These are phyloP conservation scores for Erebia aethiops DNA, from an alignment of 2,888 invertebrate species.

Conservation along the genomic window DNA sequence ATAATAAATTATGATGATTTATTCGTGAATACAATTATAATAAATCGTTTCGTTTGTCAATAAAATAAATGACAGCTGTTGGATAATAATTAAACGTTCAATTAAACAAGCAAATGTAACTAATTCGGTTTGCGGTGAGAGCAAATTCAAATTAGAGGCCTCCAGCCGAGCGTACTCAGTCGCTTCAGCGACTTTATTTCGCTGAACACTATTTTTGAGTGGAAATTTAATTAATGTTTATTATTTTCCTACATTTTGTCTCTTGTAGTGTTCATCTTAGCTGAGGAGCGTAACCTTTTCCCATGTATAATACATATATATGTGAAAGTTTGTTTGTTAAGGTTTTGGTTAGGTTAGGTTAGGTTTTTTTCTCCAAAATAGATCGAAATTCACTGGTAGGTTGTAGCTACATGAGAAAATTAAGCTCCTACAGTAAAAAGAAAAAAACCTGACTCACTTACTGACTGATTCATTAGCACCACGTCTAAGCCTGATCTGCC, in stretches of 20 bases:
- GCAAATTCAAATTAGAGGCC: constrained; percentile 43
- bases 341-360: too few species aligned
- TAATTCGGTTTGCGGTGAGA: constrained; percentile 40
- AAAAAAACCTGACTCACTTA: too few species aligned
- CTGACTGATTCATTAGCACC: too few species aligned
- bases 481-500: too few species aligned
- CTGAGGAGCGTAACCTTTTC: too few species aligned
- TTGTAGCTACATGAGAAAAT: too few species aligned
- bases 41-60: constrained; percentile 14
- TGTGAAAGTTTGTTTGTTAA: too few species aligned
- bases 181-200: constrained; percentile 27
- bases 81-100: constrained; percentile 38
- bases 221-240: background rate
- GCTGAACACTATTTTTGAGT: constrained; percentile 30
- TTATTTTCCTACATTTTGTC: background rate
- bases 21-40: constrained; percentile 6
- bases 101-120: constrained; percentile 41
- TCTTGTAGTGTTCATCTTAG: too few species aligned
- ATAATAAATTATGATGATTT: constrained; percentile 7
- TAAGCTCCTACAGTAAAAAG: too few species aligned
- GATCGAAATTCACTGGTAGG: too few species aligned
- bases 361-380: too few species aligned
- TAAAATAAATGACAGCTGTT: constrained; percentile 26
- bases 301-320: too few species aligned
- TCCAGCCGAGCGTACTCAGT: constrained; percentile 37